Evolutionary conservation across 2,113 vertebrate species (phyloP).

Genomic region (Phylloscopus whistleri): DNA sequence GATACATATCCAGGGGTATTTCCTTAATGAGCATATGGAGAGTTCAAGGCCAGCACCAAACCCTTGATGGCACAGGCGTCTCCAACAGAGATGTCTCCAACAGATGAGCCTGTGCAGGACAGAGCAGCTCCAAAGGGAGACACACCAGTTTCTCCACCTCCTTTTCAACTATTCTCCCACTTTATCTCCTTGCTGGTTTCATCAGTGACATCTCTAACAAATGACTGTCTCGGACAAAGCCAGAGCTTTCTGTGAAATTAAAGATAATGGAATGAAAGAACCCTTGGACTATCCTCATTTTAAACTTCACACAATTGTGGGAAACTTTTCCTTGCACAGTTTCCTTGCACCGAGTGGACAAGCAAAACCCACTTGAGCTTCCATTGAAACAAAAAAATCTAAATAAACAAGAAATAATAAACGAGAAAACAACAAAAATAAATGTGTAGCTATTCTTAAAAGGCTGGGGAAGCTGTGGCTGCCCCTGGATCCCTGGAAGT

Average conservation of each 20-base stretch:
- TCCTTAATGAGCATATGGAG: not conserved
- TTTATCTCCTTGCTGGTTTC: not conserved
- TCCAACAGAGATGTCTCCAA: not conserved
- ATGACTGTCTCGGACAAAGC: not conserved
- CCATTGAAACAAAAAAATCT: not conserved
- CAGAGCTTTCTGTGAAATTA: not conserved
- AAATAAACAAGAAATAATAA: not conserved
- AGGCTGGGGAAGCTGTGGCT: not conserved
- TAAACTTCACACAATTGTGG: not conserved
- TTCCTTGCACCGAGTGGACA: not conserved
- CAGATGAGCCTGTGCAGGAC: not conserved
- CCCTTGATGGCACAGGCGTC: not conserved
- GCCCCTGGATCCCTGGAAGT: not conserved
- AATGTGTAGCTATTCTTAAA: not conserved
- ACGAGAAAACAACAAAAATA: not conserved
- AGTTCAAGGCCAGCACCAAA: not conserved
- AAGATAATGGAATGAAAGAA: not conserved
- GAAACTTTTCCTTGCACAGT: not conserved
- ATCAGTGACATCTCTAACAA: not conserved
- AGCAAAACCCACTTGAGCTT: not conserved
- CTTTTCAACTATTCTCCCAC: not conserved
- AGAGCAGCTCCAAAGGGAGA: not conserved
- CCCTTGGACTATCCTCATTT: not conserved
- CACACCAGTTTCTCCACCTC: not conserved
- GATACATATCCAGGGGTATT: not conserved